These are phyloP conservation scores for Volucella zonaria DNA, from an alignment of 2,888 invertebrate genomes.

Conservation along the genomic window DNA sequence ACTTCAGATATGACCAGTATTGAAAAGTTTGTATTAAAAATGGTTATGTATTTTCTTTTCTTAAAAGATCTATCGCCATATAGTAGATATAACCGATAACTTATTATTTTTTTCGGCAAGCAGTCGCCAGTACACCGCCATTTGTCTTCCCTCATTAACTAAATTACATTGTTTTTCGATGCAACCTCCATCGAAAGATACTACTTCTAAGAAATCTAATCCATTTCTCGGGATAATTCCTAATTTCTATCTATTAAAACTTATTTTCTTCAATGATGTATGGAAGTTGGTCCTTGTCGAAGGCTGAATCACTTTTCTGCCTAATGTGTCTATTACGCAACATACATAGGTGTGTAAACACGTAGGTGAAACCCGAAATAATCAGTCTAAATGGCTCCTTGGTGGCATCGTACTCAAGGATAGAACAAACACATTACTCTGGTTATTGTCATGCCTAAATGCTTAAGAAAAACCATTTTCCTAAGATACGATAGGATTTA, in stretches of 20 bases:
- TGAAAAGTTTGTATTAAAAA: too few relatives aligned
- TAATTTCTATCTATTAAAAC: slow-evolving; percentile 42
- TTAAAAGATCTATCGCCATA: too few relatives aligned
- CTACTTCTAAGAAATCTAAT: background rate
- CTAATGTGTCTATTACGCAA: slow-evolving; percentile 42
- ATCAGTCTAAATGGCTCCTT: slow-evolving; percentile 61
- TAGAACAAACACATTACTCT: slow-evolving; percentile 24
- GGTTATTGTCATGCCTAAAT: slow-evolving; percentile 18
- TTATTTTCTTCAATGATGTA: slow-evolving; percentile 33
- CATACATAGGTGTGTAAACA: slow-evolving; percentile 16
- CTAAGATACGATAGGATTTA: slow-evolving; percentile 5
- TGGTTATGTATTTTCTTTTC: too few relatives aligned
- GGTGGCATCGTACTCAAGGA: slow-evolving; percentile 38
- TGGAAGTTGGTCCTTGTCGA: background rate
- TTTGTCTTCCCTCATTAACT: too few relatives aligned
- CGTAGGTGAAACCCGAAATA: slow-evolving; percentile 4
- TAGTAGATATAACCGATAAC: too few relatives aligned
- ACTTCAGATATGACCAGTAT: too few relatives aligned
- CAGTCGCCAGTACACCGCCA: too few relatives aligned
- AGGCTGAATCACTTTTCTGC: slow-evolving; percentile 25
- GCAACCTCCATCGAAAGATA: too few relatives aligned
- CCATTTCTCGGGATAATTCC: background rate
- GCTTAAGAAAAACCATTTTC: background rate
- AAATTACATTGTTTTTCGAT: too few relatives aligned
- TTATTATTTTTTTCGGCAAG: too few relatives aligned